Base-by-base conservation (phyloP, 2,797 vertebrate genomes). In the Falco columbarius region DNA sequence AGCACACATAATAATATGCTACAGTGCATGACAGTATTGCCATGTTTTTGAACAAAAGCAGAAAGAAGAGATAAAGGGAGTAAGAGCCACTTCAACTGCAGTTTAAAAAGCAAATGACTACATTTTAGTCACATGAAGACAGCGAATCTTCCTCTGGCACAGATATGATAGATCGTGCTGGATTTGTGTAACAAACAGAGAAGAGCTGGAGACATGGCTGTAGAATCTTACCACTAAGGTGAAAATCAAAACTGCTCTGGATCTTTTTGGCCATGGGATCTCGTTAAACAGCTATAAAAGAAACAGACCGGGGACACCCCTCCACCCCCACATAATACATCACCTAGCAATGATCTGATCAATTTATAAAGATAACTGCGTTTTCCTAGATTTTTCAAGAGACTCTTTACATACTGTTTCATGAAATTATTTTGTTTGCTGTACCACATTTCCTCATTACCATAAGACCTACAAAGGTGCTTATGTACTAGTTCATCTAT, bases 231-330 rank as follows among this genome's bases (percentile, higher is more conserved):
- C 91, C 87, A 91, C 87, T 76, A 92, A 85, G 84, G 42, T 92
- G 87, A 95, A 95, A 90, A 94, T 81, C 68, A 63, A 87, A 96
- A 76, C 34, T 89, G 77, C 68, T 91, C 67, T 95, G 62, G 47
- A 81, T 81, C 46, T 73, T 94, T 95, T 73, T 95, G 89, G 63
- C 80, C 86, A 80, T 66, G 56, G 62, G 81, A 88, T 91, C 90
- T 79, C 87, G 90, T 90, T 70, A 92, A 93, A 88, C 13, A 70
- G 83, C 96, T 97, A 94, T 36, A 93, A 95, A 90, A 91, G 51
- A 95, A 95, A 93, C 63, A 94, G 38, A 82, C 8, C 8, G 18
- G 44, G 44, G 44, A 44, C 44, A 44, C 17, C 17, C 44, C 17
- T 18, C 17, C 44, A 44, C 2, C 0, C 12, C 12, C n/a, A 32